These are phyloP conservation scores for Macquaria australasica DNA, from an alignment of 2,113 vertebrate species.

Conservation along the genomic window DNA sequence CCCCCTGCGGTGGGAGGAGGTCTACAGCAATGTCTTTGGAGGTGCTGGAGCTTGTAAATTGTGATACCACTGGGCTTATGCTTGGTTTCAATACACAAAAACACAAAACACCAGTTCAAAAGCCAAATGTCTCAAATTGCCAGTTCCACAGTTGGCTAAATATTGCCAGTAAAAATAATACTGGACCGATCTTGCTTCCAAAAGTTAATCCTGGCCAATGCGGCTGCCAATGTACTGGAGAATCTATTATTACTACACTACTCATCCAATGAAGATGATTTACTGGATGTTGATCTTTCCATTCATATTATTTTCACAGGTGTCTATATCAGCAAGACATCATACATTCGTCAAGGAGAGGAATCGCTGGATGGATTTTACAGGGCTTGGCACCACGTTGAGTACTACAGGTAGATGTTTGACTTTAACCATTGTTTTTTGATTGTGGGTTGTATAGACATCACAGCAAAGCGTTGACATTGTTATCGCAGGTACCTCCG, in stretches of 20 bases:
- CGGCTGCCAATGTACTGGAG: neutral
- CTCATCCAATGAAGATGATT: neutral
- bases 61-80: neutral
- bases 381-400: conserved; percentile 97
- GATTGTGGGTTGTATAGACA: neutral
- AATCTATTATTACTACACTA: neutral
- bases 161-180: neutral
- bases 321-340: conserved; percentile 97
- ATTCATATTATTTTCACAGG: conserved; percentile 79
- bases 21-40: neutral
- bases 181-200: neutral
- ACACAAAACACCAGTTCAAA: neutral
- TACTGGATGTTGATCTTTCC: neutral
- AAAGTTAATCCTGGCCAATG: neutral
- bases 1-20: neutral
- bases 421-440: neutral
- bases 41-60: neutral
- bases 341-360: conserved; percentile 98
- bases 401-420: conserved; percentile 93
- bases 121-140: neutral
- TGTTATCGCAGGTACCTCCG: conserved; percentile 90
- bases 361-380: conserved; percentile 98
- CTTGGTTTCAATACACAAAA: neutral
- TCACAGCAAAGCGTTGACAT: neutral
- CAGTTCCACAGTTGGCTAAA: neutral